phyloP scores from a whole-genome alignment of 2,113 vertebrate genomes.

The Sitta europaea region DNA sequence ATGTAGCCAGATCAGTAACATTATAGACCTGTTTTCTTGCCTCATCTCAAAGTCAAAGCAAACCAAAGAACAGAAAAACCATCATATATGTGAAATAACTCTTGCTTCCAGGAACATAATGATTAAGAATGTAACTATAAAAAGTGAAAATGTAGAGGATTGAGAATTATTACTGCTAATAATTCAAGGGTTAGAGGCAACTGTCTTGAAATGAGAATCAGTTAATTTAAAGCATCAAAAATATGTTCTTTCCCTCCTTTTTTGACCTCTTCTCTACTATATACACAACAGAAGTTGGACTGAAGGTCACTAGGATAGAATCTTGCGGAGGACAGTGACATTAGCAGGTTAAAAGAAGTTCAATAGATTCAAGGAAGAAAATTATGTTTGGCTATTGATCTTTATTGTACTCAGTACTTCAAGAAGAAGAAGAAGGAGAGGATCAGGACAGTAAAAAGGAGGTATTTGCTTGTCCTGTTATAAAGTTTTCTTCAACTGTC shows the following conservation, averaged over 20 bases:
- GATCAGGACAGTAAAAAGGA: neutral
- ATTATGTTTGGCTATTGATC: neutral
- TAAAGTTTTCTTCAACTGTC: neutral
- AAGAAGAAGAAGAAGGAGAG: neutral
- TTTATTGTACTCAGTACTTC: neutral
- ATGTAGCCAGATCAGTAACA: neutral
- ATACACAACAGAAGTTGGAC: neutral
- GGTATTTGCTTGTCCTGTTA: neutral
- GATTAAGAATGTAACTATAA: neutral
- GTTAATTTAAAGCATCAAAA: neutral
- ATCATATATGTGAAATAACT: neutral
- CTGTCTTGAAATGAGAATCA: neutral
- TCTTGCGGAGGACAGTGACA: neutral
- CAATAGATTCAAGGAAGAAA: neutral
- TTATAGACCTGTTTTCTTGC: neutral
- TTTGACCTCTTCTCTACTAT: neutral
- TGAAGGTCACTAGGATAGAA: neutral
- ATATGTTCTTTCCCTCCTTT: neutral
- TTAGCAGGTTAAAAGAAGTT: neutral
- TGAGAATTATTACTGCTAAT: neutral
- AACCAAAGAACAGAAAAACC: neutral
- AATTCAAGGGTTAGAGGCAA: neutral
- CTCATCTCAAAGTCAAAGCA: neutral
- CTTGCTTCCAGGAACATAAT: neutral
- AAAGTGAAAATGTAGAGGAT: neutral